Evolutionary conservation across 1,140 invertebrate genomes (phyloP), one percentile per base, ranked within the genome.

Genomic region (Charaxes varanes): DNA sequence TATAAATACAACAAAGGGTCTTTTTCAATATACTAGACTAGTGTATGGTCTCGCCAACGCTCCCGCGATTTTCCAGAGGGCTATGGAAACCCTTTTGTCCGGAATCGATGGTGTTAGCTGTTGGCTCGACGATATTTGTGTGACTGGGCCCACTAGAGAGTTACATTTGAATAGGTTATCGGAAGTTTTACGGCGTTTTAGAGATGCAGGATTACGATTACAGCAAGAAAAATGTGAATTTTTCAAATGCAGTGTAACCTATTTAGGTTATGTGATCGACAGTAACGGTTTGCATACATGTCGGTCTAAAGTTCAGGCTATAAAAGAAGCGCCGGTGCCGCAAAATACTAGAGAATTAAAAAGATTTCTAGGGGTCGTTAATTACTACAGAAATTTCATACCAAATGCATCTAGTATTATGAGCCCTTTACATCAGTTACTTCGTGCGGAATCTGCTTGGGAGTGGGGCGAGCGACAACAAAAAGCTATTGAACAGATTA

Each of bases 281-380:
- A 55, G 51, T 13, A 33, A 62, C 0, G 67, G 62, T 6, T 46
- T 85, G 6, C 35, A 55, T 17, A 70, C 76, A 24, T 33, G 50
- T 67, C 33, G 33, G 45, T 52, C 55, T 6, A 86, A 87, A 38
- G 51, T 79, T 1, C 36, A 58, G 27, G 59, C 67, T 4, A 65
- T 86, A n/a, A 8, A 41, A 18, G 30, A 72, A 2, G 66, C 52
- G 7, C 52, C 61, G 41, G 41, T n/a, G n/a, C n/a, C n/a, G n/a
- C n/a, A n/a, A n/a, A n/a, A n/a, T n/a, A n/a, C n/a, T n/a, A n/a
- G n/a, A n/a, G n/a, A n/a, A 12, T 6, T 86, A 0, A 53, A 73
- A 54, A 34, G 52, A 4, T 87, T 87, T 43, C 41, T 87, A 2
- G 83, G 84, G 2, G 59, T 87, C 46, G 59, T 77, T 3, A 70